Evolutionary conservation across 2,797 vertebrate species (phyloP).

Genomic region (Moxostoma hubbsi): DNA sequence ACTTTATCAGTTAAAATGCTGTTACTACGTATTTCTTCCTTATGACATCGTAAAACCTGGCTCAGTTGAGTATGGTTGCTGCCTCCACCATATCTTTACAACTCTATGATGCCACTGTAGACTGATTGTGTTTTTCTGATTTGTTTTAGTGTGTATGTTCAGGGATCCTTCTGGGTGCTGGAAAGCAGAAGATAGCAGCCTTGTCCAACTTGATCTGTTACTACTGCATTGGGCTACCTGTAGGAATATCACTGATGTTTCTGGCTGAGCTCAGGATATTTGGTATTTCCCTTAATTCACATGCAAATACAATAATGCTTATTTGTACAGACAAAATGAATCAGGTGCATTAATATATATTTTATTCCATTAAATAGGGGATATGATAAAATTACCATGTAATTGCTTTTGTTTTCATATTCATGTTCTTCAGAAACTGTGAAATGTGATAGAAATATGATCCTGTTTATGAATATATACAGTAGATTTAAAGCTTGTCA

Average conservation of each 20-base stretch:
- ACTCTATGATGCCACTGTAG: background rate
- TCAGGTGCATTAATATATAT: no score
- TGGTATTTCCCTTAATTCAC: slow-evolving; percentile 72
- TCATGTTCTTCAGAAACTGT: no score
- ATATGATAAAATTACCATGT: background rate
- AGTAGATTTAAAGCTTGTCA: background rate
- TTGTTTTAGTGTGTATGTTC: slow-evolving; percentile 81
- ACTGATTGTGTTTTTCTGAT: slow-evolving; percentile 35
- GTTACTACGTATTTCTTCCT: background rate
- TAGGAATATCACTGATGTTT: slow-evolving; percentile 88
- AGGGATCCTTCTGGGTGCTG: slow-evolving; percentile 86
- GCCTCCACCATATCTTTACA: background rate
- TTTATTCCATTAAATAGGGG: no score
- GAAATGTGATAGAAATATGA: no score
- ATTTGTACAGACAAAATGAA: no score
- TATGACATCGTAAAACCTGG: background rate
- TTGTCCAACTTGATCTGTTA: slow-evolving; percentile 85
- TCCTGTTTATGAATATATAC: no score
- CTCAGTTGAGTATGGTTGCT: background rate
- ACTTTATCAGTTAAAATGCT: slow-evolving; percentile 3
- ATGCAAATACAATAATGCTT: no score
- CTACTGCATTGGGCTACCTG: slow-evolving; percentile 84
- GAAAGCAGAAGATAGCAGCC: slow-evolving; percentile 91
- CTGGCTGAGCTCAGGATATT: slow-evolving; percentile 78
- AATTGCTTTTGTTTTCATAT: background rate